Evolutionary conservation across 2,797 vertebrate species (phyloP), one percentile per base, ranked within the genome.

Genomic region (Lepilemur septentrionalis): DNA sequence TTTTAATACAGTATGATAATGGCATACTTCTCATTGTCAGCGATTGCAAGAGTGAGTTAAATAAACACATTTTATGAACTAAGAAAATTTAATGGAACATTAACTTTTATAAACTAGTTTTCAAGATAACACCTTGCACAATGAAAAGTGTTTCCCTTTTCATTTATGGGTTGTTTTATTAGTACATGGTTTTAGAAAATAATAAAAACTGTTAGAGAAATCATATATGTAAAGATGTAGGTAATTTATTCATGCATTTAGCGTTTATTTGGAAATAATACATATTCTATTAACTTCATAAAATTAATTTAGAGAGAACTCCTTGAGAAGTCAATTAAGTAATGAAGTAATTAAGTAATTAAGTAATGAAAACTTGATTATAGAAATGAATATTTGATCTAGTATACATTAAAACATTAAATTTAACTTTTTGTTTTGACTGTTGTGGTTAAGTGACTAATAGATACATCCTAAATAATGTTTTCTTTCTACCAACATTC

Each of bases 21-120:
- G 69, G 1, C 32, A 70, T 63, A 5, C 23, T 97, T 96, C 30
- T 82, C 88, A 96, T 88, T 94, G 28, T 82, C 55, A 79, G 15
- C 22, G 43, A 95, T 83, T 87, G 78, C 6, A 90, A 94, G 35
- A 81, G 12, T 20, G 57, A 89, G 65, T 72, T 90, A 89, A 94
- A 78, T 92, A 95, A 87, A 63, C 52, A 94, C 18, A 83, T 89
- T 94, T 86, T 93, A 86, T 95, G 65, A 28, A 81, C 32, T 91
- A 65, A 95, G 90, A 93, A 90, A 61, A 92, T 81, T 76, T 92
- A 88, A 88, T 82, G 92, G 23, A 81, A 25, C 23, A 97, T 95
- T 75, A 92, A 72, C 30, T 92, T 90, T 94, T 88, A 80, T 52
- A 96, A 88, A 41, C 2, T 75, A 38, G 30, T 89, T 96, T 97